These are phyloP conservation scores for Diacarnus erythraeanus DNA, from an alignment of 37 sponge, comb jelly and placozoan species.

Conservation along the genomic window DNA sequence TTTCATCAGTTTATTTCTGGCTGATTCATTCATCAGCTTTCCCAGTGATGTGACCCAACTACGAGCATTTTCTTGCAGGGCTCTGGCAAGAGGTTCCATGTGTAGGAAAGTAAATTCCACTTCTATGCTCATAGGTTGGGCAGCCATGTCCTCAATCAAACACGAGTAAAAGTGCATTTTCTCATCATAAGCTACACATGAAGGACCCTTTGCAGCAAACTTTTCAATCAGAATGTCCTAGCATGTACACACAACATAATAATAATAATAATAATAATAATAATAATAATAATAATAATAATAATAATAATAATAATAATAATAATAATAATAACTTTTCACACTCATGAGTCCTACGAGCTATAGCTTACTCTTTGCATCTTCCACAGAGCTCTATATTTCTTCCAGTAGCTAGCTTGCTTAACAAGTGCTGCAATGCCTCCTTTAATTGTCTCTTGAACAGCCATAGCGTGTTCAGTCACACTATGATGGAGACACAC, in stretches of 20 bases:
- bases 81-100: conserved; percentile 78
- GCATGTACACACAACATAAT: neutral
- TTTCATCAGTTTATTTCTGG: conserved; percentile 52
- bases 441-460: conserved; percentile 63
- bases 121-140: conserved; percentile 59
- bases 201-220: conserved; percentile 78
- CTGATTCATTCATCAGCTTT: conserved; percentile 81
- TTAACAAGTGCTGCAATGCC: conserved; percentile 40
- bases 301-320: neutral
- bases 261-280: no score
- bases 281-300: neutral
- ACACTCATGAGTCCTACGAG: neutral
- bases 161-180: conserved; percentile 80
- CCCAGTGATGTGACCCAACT: conserved; percentile 94
- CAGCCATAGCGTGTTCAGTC: conserved; percentile 46
- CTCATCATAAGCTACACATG: conserved; percentile 87
- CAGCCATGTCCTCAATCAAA: conserved; percentile 59
- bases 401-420: conserved; percentile 71
- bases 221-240: conserved; percentile 87
- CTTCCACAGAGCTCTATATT: conserved; percentile 88
- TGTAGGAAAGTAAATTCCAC: conserved; percentile 80
- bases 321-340: neutral
- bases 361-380: conserved; percentile 74
- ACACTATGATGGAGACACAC: conserved; percentile 75
- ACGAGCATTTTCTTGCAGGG: conserved; percentile 82